These are phyloP conservation scores for Amphipoea oculea DNA, from an alignment of 2,888 invertebrate species.

Conservation along the genomic window DNA sequence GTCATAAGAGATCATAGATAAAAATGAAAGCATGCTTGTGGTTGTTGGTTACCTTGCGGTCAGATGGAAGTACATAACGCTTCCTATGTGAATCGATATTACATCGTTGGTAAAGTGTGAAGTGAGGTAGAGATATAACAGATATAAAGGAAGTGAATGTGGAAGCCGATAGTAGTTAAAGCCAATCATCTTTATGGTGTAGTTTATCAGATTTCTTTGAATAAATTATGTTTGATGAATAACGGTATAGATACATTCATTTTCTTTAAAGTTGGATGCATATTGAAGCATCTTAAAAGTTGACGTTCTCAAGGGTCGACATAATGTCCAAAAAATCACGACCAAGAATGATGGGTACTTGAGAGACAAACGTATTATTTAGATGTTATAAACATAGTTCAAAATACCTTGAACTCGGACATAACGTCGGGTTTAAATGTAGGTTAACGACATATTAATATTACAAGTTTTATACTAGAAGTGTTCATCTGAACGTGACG, in stretches of 20 bases:
- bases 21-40: conserved; percentile 77
- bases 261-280: conserved; percentile 12
- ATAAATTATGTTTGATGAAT: conserved; percentile 44
- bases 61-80: conserved; percentile 60
- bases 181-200: conserved; percentile 38
- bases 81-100: conserved; percentile 56
- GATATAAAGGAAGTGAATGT: conserved; percentile 22
- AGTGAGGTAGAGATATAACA: conserved; percentile 8
- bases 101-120: conserved; percentile 6
- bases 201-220: conserved; percentile 24
- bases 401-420: conserved; percentile 62
- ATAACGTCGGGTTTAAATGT: conserved; percentile 45
- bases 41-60: conserved; percentile 68
- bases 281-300: conserved; percentile 13
- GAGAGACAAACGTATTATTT: conserved; percentile 55
- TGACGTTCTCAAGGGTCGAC: conserved; percentile 27
- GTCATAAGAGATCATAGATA: conserved; percentile 78
- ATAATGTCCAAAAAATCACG: conserved; percentile 24
- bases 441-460: conserved; percentile 67
- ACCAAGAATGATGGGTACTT: conserved; percentile 21
- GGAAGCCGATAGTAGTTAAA: conserved; percentile 16
- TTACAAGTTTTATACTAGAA: conserved; percentile 46
- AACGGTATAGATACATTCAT: conserved; percentile 13
- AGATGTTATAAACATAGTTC: conserved; percentile 44
- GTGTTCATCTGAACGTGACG: conserved; percentile 46